A percentile compares a stretch with the other conserved stretches of the same genome.
phyloP scores from a whole-genome alignment of 2,888 invertebrate genomes.

The Pinctada fucata region DNA sequence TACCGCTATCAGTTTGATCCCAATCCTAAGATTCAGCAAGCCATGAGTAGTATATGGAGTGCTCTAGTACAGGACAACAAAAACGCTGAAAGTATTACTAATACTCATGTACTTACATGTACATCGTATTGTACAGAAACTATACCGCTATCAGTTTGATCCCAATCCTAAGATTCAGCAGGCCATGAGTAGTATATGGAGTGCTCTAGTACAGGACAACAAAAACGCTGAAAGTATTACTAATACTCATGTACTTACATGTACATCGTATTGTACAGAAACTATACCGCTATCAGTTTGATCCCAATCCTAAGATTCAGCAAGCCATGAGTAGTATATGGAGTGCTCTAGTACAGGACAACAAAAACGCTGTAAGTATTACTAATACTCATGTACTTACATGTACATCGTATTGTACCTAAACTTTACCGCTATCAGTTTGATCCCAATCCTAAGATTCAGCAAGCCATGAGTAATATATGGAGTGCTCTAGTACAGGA shows the following conservation, averaged over 20 bases:
- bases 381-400: background rate
- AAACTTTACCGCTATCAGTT: slow-evolving; percentile 92
- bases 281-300: slow-evolving; percentile 91
- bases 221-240: slow-evolving; percentile 85
- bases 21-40: slow-evolving; percentile 92
- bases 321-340: slow-evolving; percentile 96
- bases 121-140: too few relatives aligned
- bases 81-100: slow-evolving; percentile 83
- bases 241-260: too few relatives aligned
- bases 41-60: slow-evolving; percentile 96
- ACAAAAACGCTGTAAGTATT: slow-evolving; percentile 86
- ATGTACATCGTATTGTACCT: slow-evolving; percentile 83
- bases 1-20: slow-evolving; percentile 95
- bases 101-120: too few relatives aligned
- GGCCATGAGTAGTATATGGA: slow-evolving; percentile 96
- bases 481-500: slow-evolving; percentile 94
- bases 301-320: slow-evolving; percentile 94
- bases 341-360: slow-evolving; percentile 91
- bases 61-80: slow-evolving; percentile 90
- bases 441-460: slow-evolving; percentile 94
- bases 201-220: slow-evolving; percentile 90
- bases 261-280: slow-evolving; percentile 85
- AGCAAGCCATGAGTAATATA: slow-evolving; percentile 94
- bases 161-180: slow-evolving; percentile 94
- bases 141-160: slow-evolving; percentile 92